Evolutionary conservation across 2,888 invertebrate genomes (phyloP), one percentile per base, ranked within the genome.

Genomic region (Drepanosiphum platanoidis): DNA sequence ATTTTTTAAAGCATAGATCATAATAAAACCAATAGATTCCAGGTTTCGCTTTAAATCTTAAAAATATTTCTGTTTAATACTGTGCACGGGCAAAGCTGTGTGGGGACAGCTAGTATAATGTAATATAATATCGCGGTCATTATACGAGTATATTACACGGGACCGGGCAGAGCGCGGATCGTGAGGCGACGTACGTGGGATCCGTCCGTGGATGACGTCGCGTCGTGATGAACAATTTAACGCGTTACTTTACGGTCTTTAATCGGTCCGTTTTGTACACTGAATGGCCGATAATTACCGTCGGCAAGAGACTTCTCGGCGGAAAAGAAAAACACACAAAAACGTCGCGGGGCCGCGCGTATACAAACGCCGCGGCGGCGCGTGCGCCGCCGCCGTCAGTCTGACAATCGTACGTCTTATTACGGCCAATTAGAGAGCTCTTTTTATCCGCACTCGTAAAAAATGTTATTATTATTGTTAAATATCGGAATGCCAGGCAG

Each of bases 361-460:
- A n/a, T 58, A 71, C 70, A 70, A 70, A 80, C 80, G 27, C 61
- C 80, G 27, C 61, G 71, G 42, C 82, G 22, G n/a, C 82, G 75
- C 74, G 75, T 46, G 64, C 66, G 71, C 42, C 42, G 78, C 78
- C 64, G 36, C 36, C 34, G 46, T 32, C 27, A 27, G 36, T 52
- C 74, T 2, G 52, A 74, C 66, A 72, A 46, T 64, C 46, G 46
- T 58, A 61, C 64, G 84, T 70, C 77, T 84, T 72, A 72, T 82
- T 58, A 68, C 77, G 75, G 68, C 58, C 84, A 84, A 84, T 84
- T 84, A 84, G 84, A 84, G 77, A 39, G 68, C 77, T 77, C 52
- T 77, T 77, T 68, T 77, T 68, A 70, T 68, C 4, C 32, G 46
- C 34, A 27, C 39, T 32, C 30, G 32, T 5, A 27, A 52, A 74